Conservation (phyloP, 2,888 invertebrate species). For the Nomada fucata region DNA sequence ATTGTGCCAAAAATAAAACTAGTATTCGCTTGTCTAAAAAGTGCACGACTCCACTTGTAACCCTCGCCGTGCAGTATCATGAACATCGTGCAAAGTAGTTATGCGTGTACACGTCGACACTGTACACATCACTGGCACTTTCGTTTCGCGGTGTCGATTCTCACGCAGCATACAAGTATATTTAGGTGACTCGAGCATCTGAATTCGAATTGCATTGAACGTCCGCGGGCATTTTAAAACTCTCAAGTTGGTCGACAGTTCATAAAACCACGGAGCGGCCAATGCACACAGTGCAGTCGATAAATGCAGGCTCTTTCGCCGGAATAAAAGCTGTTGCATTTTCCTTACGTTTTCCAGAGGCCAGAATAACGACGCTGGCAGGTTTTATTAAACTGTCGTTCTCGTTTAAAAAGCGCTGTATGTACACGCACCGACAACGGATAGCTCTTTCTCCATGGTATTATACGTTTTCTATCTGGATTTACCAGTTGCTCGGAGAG, state of each 20-base stretch:
- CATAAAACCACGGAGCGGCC: conserved; percentile 21
- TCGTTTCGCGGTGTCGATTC: not conserved
- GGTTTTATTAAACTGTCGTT: conserved; percentile 55
- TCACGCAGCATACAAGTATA: not conserved
- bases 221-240: conserved; percentile 1
- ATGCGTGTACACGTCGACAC: too few species aligned
- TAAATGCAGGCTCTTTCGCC: conserved; percentile 17
- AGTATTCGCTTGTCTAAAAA: not conserved
- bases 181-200: conserved; percentile 8
- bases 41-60: too few species aligned
- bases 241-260: conserved; percentile 10
- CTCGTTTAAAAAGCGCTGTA: conserved; percentile 32
- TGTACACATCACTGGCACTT: not conserved
- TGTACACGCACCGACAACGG: conserved; percentile 30
- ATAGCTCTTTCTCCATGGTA: conserved; percentile 31
- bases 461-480: conserved; percentile 44
- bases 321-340: conserved; percentile 47
- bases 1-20: not conserved
- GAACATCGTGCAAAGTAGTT: too few species aligned
- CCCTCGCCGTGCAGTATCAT: too few species aligned
- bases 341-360: conserved; percentile 49
- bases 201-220: conserved; percentile 11
- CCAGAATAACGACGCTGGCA: conserved; percentile 10
- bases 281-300: conserved; percentile 36
- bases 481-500: conserved; percentile 40